Evolutionary conservation across 2,888 invertebrate genomes (phyloP).

Genomic region (Nomada flava): DNA sequence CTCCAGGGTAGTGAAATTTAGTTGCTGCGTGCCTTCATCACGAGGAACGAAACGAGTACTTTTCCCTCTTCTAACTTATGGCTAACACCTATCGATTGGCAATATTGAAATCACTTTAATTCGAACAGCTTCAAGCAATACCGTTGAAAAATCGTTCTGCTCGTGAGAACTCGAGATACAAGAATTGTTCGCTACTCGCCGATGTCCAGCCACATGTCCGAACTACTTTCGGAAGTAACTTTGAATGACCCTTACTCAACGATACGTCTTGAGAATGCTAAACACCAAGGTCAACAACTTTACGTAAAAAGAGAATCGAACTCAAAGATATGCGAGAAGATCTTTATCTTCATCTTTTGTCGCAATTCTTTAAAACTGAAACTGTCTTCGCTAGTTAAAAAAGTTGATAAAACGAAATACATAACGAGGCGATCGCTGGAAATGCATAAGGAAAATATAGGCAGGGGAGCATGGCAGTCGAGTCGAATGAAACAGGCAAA

Average conservation of each 20-base stretch:
- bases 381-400: not conserved
- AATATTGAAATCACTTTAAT: not conserved
- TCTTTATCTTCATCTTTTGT: not conserved
- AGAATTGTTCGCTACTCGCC: not conserved
- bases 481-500: not conserved
- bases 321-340: not conserved
- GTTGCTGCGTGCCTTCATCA: too few species aligned
- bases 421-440: not conserved
- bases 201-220: constrained; percentile 11
- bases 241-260: constrained; percentile 16
- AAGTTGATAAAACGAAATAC: not conserved
- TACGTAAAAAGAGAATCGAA: not conserved
- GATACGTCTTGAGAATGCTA: constrained; percentile 5
- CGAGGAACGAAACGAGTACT: too few species aligned
- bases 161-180: constrained; percentile 16
- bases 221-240: constrained; percentile 38
- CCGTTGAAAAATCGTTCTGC: constrained; percentile 16
- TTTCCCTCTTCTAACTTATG: not conserved
- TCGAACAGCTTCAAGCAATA: not conserved
- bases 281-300: constrained; percentile 17
- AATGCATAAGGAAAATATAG: not conserved
- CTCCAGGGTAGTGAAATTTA: too few species aligned
- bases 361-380: not conserved
- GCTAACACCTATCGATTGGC: not conserved
- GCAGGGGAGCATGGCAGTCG: not conserved